These are phyloP conservation scores for Alethe castanea DNA, from an alignment of 2,113 vertebrate genomes.

Conservation along the genomic window DNA sequence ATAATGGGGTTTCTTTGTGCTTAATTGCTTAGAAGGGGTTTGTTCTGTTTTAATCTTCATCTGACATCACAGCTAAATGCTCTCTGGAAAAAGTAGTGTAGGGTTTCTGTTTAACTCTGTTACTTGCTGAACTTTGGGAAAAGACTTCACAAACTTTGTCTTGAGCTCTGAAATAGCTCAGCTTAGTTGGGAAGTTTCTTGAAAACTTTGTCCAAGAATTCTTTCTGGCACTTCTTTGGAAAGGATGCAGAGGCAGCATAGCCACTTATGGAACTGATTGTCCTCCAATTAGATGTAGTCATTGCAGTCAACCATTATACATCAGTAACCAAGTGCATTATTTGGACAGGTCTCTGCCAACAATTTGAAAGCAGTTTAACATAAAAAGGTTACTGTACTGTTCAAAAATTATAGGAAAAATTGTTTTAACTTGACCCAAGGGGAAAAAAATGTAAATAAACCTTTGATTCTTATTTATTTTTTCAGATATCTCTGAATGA, in stretches of 20 bases:
- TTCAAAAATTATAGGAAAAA: background rate
- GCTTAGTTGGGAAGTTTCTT: background rate
- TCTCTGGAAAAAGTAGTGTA: background rate
- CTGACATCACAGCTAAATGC: background rate
- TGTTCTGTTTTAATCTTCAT: background rate
- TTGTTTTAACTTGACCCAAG: background rate
- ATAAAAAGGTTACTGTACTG: background rate
- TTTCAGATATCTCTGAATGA: background rate
- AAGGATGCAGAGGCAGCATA: background rate
- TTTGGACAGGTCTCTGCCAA: background rate
- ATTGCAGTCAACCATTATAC: background rate
- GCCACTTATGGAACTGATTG: background rate
- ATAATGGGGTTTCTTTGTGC: background rate
- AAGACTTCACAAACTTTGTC: background rate
- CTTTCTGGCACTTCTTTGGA: background rate
- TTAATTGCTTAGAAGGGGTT: background rate
- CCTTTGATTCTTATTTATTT: background rate
- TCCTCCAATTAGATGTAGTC: background rate
- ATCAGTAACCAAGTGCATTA: background rate
- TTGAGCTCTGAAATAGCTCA: background rate
- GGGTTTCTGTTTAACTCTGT: background rate
- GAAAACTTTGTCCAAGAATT: background rate
- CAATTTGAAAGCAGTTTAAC: background rate
- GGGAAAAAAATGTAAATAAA: background rate
- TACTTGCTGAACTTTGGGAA: background rate